Percentiles rank a stretch among this genome's conserved stretches.
phyloP scores from a whole-genome alignment of 2,797 vertebrate genomes.

The Coreius guichenoti region DNA sequence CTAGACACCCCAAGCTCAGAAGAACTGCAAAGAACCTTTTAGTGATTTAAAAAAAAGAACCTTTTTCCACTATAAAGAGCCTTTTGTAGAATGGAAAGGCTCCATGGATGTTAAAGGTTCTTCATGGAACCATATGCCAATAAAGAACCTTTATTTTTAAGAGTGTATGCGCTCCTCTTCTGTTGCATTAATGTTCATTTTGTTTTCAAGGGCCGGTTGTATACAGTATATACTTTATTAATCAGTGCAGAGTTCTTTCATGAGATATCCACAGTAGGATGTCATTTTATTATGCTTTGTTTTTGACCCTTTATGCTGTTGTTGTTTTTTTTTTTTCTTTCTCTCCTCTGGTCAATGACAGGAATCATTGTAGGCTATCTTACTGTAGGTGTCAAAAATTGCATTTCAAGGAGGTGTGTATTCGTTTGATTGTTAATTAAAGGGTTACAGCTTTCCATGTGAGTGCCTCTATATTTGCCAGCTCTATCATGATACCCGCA shows the following conservation, averaged over 20 bases:
- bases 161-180: background rate
- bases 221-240: background rate
- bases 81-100: background rate
- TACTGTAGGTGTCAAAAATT: background rate
- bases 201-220: background rate
- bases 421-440: background rate
- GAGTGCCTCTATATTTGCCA: background rate
- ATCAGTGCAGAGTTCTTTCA: background rate
- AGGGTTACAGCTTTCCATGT: background rate
- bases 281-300: conserved; percentile 6
- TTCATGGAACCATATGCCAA: background rate
- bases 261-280: background rate
- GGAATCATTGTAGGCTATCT: background rate
- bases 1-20: background rate
- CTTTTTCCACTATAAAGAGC: background rate
- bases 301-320: background rate
- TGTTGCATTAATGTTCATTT: background rate
- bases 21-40: background rate
- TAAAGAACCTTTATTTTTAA: background rate
- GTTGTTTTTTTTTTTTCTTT: background rate
- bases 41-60: background rate
- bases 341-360: background rate
- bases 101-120: background rate
- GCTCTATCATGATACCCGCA: conserved; percentile 11
- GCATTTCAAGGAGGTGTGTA: background rate